Percentiles rank a stretch among this genome's conserved stretches.
These are phyloP conservation scores for Bubo bubo DNA, from an alignment of 2,113 vertebrate species.

Conservation along the genomic window DNA sequence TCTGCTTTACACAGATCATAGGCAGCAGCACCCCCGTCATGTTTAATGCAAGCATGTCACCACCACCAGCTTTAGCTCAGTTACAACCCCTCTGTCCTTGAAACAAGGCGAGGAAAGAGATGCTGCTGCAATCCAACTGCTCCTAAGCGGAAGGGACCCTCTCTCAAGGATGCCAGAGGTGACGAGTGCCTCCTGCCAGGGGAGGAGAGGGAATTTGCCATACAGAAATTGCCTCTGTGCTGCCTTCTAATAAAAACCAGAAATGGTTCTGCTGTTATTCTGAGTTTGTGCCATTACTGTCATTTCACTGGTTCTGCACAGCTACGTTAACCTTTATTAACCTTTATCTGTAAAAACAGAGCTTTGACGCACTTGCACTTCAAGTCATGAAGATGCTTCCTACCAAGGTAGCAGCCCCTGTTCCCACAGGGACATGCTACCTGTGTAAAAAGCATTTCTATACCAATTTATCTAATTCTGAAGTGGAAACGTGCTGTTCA, in stretches of 20 bases:
- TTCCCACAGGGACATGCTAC: not conserved
- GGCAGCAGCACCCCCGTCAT: not conserved
- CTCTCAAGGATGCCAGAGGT: fast-evolving
- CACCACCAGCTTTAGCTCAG: not conserved
- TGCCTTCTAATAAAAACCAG: not conserved
- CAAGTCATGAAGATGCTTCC: not conserved
- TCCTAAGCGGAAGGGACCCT: too few species aligned
- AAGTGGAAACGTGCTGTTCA: not conserved
- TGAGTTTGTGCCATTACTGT: fast-evolving
- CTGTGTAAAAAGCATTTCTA: not conserved
- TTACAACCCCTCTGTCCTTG: not conserved
- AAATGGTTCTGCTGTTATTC: not conserved
- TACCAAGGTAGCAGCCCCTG: not conserved
- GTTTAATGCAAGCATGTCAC: not conserved
- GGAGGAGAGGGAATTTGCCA: not conserved
- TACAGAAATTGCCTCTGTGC: fast-evolving
- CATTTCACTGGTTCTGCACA: not conserved
- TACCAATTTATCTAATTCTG: not conserved
- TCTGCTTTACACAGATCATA: not conserved
- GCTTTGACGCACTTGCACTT: fast-evolving
- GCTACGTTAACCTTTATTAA: not conserved
- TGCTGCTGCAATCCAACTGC: not conserved
- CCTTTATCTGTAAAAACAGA: not conserved
- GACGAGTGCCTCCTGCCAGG: not conserved
- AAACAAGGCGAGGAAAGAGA: not conserved